Evolutionary conservation across 2,797 vertebrate species (phyloP).

Genomic region (Zalophus californianus): DNA sequence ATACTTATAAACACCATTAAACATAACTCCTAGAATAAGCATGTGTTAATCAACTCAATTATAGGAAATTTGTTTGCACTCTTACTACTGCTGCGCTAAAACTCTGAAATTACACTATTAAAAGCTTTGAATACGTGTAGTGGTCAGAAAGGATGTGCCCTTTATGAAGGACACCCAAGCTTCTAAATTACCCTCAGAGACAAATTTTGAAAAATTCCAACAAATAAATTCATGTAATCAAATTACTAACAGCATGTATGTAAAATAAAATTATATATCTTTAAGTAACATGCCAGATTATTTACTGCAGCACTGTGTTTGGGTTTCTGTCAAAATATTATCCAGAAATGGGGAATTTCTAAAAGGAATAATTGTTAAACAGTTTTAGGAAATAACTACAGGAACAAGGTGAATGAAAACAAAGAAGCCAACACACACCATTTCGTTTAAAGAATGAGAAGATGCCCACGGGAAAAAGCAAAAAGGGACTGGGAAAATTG

Average conservation of each 20-base stretch:
- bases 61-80: neutral
- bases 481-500: neutral
- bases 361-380: neutral
- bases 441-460: conserved; percentile 20
- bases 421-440: neutral
- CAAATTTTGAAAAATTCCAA: neutral
- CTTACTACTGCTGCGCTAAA: neutral
- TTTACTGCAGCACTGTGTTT: neutral
- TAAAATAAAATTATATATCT: neutral
- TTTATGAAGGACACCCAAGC: neutral
- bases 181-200: neutral
- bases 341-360: neutral
- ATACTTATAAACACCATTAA: neutral
- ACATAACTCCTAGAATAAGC: neutral
- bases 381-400: neutral
- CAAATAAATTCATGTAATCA: neutral
- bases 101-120: neutral
- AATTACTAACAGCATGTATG: neutral
- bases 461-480: neutral
- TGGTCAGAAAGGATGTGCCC: neutral
- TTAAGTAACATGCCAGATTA: neutral
- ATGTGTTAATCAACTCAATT: neutral
- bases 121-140: neutral
- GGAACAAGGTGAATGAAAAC: neutral
- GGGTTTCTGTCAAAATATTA: neutral